Evolutionary conservation across 2,888 invertebrate genomes (phyloP), one percentile per base, ranked within the genome.

Genomic region (Phania funesta): DNA sequence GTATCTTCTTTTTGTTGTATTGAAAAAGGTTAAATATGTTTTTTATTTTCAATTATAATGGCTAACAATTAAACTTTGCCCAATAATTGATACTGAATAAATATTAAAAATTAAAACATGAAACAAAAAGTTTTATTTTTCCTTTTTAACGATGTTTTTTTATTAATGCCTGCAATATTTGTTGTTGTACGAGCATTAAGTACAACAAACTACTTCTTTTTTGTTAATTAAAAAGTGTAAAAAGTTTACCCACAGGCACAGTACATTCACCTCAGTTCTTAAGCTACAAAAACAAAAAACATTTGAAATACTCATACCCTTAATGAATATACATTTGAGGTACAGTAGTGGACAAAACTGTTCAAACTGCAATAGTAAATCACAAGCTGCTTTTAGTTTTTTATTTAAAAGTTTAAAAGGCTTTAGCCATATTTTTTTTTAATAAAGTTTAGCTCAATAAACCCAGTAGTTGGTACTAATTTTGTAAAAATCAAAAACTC

Each of bases 241-340:
- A 56, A 73, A 73, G 60, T 64, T 64, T 44, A 74, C 64, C 74
- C 64, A 54, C 46, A 44, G 32, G 50, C 52, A 29, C 13, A 44
- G 73, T 74, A 9, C 74, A 74, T 74, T 74, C 64, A 74, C 62
- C 74, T 52, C 16, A 54, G 32, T 56, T 56, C 24, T 70, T 70
- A 48, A 24, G 46, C 35, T n/a, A 46, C 11, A 29, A 58, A 70
- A 26, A 56, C 29, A 41, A 44, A 50, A 38, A 50, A 52, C 16
- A 52, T 2, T 0, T 9, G 16, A 65, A 38, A 54, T 6, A 46
- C 22, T 20, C 22, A 29, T n/a, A 11, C 54, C n/a, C 18, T 67
- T 48, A 67, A 64, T 13, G n/a, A n/a, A 50, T 1, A 68, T 32
- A 41, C 32, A 67, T 5, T 38, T n/a, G 11, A 52, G 6, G 18